Percentiles rank a stretch among this genome's conserved stretches.
These are phyloP conservation scores for Brachyrhaphis roseni DNA, from an alignment of 2,797 vertebrate species.

Conservation along the genomic window DNA sequence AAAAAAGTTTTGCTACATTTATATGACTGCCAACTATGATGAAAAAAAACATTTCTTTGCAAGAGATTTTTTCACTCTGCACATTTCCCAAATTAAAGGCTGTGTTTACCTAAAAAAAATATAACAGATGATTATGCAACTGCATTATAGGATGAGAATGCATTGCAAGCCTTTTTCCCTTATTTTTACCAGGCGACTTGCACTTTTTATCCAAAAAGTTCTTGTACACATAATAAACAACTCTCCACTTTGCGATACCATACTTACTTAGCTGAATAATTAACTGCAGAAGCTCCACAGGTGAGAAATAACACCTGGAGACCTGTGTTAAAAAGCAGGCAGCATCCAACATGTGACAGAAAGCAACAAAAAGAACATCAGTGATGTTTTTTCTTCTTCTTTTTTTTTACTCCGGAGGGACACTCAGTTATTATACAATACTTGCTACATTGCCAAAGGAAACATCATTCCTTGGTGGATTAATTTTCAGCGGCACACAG, in stretches of 20 bases:
- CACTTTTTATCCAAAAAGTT: neutral
- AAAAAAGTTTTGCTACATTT: neutral
- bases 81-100: neutral
- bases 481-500: slow-evolving; percentile 52
- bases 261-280: neutral
- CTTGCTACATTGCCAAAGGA: slow-evolving; percentile 41
- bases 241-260: neutral
- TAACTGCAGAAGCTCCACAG: slow-evolving; percentile 4
- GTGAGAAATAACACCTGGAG: slow-evolving; percentile 16
- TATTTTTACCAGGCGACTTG: neutral
- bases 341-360: slow-evolving; percentile 20
- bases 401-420: slow-evolving; percentile 9
- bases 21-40: neutral
- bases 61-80: neutral
- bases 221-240: neutral
- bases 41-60: neutral
- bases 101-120: neutral
- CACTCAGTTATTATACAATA: slow-evolving; percentile 35
- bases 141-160: too few relatives aligned
- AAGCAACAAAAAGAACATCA: slow-evolving; percentile 15
- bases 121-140: neutral
- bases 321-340: slow-evolving; percentile 10
- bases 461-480: slow-evolving; percentile 45
- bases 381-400: slow-evolving; percentile 5
- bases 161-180: neutral